A percentile compares a stretch with the other conserved stretches of the same genome.
These are phyloP conservation scores for Eupithecia centaureata DNA, from an alignment of 2,888 invertebrate genomes.

Conservation along the genomic window DNA sequence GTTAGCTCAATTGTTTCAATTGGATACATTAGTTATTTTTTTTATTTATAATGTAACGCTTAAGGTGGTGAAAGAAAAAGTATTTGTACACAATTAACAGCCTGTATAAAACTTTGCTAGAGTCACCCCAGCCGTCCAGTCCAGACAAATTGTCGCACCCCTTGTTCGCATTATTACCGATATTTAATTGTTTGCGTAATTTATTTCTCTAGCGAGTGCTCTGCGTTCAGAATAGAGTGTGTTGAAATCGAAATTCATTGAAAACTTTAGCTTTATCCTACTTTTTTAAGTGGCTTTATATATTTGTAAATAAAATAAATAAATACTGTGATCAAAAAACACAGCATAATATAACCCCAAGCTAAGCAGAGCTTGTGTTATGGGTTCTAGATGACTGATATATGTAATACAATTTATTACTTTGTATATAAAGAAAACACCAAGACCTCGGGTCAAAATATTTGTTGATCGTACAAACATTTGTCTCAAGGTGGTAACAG, in stretches of 20 bases:
- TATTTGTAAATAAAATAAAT: no score
- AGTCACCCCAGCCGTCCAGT: constrained; percentile 73
- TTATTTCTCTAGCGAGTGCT: constrained; percentile 70
- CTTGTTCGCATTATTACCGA: constrained; percentile 82
- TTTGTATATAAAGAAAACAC: no score
- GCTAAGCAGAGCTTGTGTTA: no score
- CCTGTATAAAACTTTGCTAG: constrained; percentile 52
- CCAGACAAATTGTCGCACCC: constrained; percentile 84
- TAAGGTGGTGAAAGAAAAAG: neutral
- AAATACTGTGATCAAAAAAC: no score
- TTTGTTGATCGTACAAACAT: no score
- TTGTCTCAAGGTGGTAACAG: no score
- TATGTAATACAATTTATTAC: no score
- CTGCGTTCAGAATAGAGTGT: constrained; percentile 51
- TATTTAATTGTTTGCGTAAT: constrained; percentile 85
- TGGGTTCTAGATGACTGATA: no score
- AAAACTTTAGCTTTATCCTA: neutral
- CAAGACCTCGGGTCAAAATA: no score
- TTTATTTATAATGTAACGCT: neutral
- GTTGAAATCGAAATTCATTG: constrained; percentile 36
- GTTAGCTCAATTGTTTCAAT: no score
- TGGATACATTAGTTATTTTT: no score
- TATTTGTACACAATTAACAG: constrained; percentile 32
- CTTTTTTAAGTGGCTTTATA: neutral
- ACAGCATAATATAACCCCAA: no score